Base-by-base conservation (phyloP, 2,888 invertebrate genomes). In the Drepanosiphum platanoidis region DNA sequence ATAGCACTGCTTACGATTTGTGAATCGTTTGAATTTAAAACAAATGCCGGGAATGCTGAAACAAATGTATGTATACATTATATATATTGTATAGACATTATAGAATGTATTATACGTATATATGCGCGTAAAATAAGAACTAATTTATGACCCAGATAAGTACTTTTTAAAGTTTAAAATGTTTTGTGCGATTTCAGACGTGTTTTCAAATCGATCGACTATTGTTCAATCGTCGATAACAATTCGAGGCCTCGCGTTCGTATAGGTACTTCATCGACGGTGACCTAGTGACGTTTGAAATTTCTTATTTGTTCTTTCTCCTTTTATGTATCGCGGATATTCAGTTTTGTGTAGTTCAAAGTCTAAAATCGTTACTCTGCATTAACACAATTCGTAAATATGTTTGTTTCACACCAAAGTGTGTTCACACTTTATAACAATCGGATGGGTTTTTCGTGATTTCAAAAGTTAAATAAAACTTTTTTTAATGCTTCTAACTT, bases 1-100 rank as follows among this genome's bases (percentile, higher is more conserved):
- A 1, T n/a, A n/a, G n/a, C n/a, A n/a, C 15, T 5, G 66, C 34
- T 5, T 32, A 30, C 18, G 68, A 70, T 80, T 80, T 7, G 27
- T 70, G 52, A 52, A 52, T 27, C 0, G 52, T 70, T 80, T 70
- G 34, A 70, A 52, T 70, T 34, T 30, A 80, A 80, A 80, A 80
- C 27, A 52, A 36, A 70, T 18, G 52, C 36, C 70, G 52, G 4
- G 32, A 80, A 36, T 42, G 18, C 39, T 61, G 78, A 61, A 32
- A 80, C 22, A 52, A 52, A 52, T 52, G 15, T 52, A 0, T 52
- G 5, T 22, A 52, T 18, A 52, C 22, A 22, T n/a, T 52, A 18
- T 52, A 80, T 46, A n/a, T 27, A 66, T 52, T 42, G 42, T 42
- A 42, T 3, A 61, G 11, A 61, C 30, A 42, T 72, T 61, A 30